Evolutionary conservation across 2,888 invertebrate species (phyloP).

Genomic region (Trichacis sp.): DNA sequence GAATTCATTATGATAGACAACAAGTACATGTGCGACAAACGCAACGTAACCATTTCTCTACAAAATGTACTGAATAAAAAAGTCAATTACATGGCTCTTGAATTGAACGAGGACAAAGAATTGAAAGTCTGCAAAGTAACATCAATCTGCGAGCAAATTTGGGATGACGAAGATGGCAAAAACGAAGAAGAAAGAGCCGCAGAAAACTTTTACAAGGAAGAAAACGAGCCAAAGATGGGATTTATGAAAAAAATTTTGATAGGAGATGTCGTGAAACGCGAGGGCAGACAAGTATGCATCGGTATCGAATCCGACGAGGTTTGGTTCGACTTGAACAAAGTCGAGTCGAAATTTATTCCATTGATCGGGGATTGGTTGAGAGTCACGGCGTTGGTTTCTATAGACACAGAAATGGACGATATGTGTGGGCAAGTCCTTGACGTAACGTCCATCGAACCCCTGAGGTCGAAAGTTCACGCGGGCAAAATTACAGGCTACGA

Average conservation of each 20-base stretch:
- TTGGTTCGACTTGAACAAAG: slow-evolving; percentile 74
- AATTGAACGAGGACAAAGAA: slow-evolving; percentile 66
- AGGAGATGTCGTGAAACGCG: slow-evolving; percentile 66
- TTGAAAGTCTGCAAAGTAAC: slow-evolving; percentile 74
- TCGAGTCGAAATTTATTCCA: slow-evolving; percentile 76
- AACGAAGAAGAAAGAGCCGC: slow-evolving; percentile 60
- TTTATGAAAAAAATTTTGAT: slow-evolving; percentile 59
- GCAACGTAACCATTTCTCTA: slow-evolving; percentile 53
- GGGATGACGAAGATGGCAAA: slow-evolving; percentile 55
- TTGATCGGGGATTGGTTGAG: slow-evolving; percentile 79
- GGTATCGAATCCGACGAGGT: slow-evolving; percentile 72
- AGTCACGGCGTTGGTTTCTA: slow-evolving; percentile 74
- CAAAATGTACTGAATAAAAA: slow-evolving; percentile 71
- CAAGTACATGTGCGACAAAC: slow-evolving; percentile 71
- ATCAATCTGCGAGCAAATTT: slow-evolving; percentile 67
- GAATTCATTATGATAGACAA: slow-evolving; percentile 75
- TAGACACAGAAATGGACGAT: slow-evolving; percentile 72
- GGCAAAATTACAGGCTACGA: slow-evolving; percentile 71
- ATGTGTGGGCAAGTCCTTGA: slow-evolving; percentile 73
- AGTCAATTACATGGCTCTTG: slow-evolving; percentile 73
- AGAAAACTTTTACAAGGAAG: slow-evolving; percentile 63
- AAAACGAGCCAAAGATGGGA: slow-evolving; percentile 40
- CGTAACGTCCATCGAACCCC: slow-evolving; percentile 73
- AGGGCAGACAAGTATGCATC: slow-evolving; percentile 68
- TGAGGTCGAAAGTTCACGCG: slow-evolving; percentile 72